Evolutionary conservation across 2,888 invertebrate genomes (phyloP).

Genomic region (Acrobeloides nanus): DNA sequence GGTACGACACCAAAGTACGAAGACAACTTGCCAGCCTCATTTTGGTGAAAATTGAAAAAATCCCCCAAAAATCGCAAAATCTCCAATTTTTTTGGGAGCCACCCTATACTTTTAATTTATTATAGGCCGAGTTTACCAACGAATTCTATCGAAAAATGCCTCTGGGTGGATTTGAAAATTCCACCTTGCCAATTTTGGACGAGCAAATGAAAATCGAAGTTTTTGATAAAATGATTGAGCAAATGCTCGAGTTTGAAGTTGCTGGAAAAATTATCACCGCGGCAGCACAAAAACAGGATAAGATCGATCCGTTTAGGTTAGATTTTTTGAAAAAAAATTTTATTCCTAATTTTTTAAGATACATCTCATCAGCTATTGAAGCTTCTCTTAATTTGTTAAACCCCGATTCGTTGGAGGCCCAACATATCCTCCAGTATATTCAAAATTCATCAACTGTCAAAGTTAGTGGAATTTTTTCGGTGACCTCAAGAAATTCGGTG

Average conservation of each 20-base stretch:
- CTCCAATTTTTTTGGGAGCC: neutral
- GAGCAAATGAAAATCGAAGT: constrained; percentile 45
- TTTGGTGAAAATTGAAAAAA: too few species aligned
- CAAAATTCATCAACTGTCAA: constrained; percentile 37
- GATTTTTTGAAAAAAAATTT: neutral
- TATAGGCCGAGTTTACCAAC: constrained; percentile 54
- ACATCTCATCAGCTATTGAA: constrained; percentile 54
- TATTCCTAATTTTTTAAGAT: constrained; percentile 36
- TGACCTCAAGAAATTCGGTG: neutral
- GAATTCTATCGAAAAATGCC: constrained; percentile 59
- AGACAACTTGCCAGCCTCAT: too few species aligned
- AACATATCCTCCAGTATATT: constrained; percentile 59
- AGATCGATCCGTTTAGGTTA: neutral
- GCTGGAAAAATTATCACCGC: constrained; percentile 17
- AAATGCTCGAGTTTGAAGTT: constrained; percentile 42
- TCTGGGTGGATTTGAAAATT: constrained; percentile 55
- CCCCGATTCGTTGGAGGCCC: constrained; percentile 55
- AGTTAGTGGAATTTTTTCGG: constrained; percentile 1
- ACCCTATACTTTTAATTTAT: neutral
- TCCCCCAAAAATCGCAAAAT: neutral
- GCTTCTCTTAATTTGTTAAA: constrained; percentile 54
- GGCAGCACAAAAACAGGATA: constrained; percentile 1
- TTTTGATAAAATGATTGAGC: constrained; percentile 7
- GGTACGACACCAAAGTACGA: too few species aligned
- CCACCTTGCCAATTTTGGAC: constrained; percentile 55